Evolutionary conservation across 1,140 invertebrate species (phyloP).

Genomic region (Sweltsa coloradensis): DNA sequence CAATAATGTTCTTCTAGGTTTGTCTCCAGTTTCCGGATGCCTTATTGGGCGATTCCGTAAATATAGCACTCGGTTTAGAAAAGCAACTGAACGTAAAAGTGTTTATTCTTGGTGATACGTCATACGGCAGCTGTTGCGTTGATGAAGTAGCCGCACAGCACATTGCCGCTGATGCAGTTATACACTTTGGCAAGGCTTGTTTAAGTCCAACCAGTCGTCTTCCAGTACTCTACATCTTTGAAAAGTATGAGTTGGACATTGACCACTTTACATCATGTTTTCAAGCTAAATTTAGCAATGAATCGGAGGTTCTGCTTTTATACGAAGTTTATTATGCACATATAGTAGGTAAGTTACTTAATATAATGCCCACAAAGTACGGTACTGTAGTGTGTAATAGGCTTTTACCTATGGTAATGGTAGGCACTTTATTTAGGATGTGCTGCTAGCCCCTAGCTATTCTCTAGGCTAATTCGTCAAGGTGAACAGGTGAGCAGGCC

Average conservation of each 20-base stretch:
- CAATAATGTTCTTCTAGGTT: too few relatives aligned
- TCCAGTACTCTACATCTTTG: slow-evolving; percentile 59
- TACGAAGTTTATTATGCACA: slow-evolving; percentile 62
- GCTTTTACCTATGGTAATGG: too few relatives aligned
- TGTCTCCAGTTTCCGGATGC: slow-evolving; percentile 87
- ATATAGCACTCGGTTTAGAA: slow-evolving; percentile 52
- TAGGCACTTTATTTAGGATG: too few relatives aligned
- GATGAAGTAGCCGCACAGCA: slow-evolving; percentile 86
- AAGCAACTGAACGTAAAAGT: slow-evolving; percentile 41
- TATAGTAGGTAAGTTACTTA: slow-evolving; percentile 38
- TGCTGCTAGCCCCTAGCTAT: too few relatives aligned
- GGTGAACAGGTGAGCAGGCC: too few relatives aligned
- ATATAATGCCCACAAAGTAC: slow-evolving; percentile 6
- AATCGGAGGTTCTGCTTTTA: slow-evolving; percentile 44
- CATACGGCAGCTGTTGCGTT: slow-evolving; percentile 88
- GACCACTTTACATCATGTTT: slow-evolving; percentile 27
- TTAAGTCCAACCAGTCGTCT: slow-evolving; percentile 58
- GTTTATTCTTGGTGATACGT: slow-evolving; percentile 84
- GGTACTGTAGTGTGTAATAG: too few relatives aligned
- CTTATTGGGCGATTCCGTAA: slow-evolving; percentile 53
- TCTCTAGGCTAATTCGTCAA: too few relatives aligned
- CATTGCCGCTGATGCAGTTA: slow-evolving; percentile 64
- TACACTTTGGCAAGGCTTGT: slow-evolving; percentile 87
- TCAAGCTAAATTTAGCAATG: background rate
- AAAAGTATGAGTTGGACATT: slow-evolving; percentile 41